These are phyloP conservation scores for Psittacula derbiana DNA, from an alignment of 2,797 vertebrate genomes.

Conservation along the genomic window DNA sequence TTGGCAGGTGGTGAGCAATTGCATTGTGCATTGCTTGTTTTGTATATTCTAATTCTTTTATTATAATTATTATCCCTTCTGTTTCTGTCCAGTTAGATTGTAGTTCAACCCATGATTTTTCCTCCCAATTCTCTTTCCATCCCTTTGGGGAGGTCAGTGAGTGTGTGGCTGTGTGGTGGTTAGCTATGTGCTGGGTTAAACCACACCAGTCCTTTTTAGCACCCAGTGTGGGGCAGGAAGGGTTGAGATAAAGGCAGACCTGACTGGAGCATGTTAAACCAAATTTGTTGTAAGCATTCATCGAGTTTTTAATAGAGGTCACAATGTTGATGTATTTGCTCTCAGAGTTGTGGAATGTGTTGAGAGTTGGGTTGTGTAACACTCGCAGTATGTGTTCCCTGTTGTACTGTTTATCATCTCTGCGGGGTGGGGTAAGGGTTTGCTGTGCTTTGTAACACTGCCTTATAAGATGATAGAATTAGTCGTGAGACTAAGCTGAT, in stretches of 20 bases:
- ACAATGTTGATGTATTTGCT: not conserved
- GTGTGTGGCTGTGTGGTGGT: not conserved
- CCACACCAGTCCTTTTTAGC: not conserved
- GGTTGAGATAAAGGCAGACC: not conserved
- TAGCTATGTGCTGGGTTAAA: not conserved
- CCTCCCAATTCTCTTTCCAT: fast-evolving
- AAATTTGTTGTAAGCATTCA: not conserved
- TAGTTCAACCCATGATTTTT: not conserved
- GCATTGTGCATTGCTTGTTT: not conserved
- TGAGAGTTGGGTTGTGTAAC: not conserved
- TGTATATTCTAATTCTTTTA: not conserved
- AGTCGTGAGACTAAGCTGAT: not conserved
- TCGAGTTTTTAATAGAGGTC: not conserved
- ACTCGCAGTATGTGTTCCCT: not conserved
- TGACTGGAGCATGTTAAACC: not conserved
- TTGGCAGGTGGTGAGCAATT: fast-evolving
- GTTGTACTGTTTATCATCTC: not conserved
- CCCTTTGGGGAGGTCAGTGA: not conserved
- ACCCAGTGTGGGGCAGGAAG: not conserved
- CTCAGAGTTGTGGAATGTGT: not conserved
- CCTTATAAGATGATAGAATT: not conserved
- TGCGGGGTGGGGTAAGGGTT: not conserved
- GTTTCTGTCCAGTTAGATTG: not conserved
- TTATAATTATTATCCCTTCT: not conserved
- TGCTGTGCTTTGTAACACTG: not conserved